These are phyloP conservation scores for Drusus annulatus DNA, from an alignment of 1,140 invertebrate species.

Conservation along the genomic window DNA sequence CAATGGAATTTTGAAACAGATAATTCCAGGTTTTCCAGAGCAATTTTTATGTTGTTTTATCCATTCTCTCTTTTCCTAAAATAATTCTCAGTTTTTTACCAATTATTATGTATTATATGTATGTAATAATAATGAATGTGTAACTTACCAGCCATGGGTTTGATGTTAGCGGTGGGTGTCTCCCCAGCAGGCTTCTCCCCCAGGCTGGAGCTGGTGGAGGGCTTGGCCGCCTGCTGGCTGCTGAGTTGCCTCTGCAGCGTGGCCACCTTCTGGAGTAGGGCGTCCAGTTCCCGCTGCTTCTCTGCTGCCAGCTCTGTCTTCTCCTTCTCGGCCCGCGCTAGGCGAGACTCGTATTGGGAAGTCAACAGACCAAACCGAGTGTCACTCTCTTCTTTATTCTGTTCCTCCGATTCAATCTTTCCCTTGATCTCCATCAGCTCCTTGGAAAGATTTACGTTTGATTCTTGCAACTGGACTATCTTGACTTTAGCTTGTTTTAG, in stretches of 20 bases:
- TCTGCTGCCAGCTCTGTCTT: slow-evolving; percentile 78
- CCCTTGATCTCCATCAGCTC: slow-evolving; percentile 75
- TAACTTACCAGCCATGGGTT: slow-evolving; percentile 87
- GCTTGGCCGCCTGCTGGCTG: slow-evolving; percentile 79
- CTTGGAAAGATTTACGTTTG: slow-evolving; percentile 74
- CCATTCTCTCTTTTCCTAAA: no score
- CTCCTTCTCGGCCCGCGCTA: slow-evolving; percentile 84
- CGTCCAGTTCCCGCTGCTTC: slow-evolving; percentile 81
- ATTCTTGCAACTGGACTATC: slow-evolving; percentile 79
- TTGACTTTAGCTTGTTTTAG: slow-evolving; percentile 81
- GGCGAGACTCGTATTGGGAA: slow-evolving; percentile 80
- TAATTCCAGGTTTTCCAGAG: no score
- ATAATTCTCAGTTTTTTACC: no score
- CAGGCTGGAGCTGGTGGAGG: slow-evolving; percentile 75
- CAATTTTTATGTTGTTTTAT: no score
- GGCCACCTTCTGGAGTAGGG: slow-evolving; percentile 79
- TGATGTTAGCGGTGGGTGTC: slow-evolving; percentile 93
- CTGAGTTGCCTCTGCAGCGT: slow-evolving; percentile 87
- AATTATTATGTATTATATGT: no score
- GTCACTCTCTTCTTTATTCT: slow-evolving; percentile 74
- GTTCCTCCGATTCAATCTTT: slow-evolving; percentile 71
- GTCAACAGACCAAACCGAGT: slow-evolving; percentile 75
- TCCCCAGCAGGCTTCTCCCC: slow-evolving; percentile 81
- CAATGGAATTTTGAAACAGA: no score
- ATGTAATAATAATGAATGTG: background rate